Percentiles rank a stretch among this genome's conserved stretches.
Evolutionary conservation across 2,888 invertebrate genomes (phyloP).

Genomic region (Elysia crispata): DNA sequence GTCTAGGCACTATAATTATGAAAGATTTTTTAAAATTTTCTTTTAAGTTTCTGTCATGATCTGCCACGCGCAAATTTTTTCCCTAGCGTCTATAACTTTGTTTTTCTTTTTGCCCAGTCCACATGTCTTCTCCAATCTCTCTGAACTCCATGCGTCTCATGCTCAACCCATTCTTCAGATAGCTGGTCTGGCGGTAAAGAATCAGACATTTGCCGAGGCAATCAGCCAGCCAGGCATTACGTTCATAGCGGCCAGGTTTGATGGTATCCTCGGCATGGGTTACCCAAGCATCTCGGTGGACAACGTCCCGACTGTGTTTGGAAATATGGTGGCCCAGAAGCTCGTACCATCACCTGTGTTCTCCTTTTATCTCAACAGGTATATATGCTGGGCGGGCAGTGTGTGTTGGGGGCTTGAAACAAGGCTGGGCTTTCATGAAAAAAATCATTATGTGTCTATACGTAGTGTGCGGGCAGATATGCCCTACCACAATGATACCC

Average conservation of each 20-base stretch:
- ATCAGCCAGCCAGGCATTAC: constrained; percentile 93
- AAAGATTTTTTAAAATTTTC: too few species aligned
- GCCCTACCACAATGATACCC: too few species aligned
- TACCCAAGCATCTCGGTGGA: constrained; percentile 94
- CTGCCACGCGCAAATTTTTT: too few species aligned
- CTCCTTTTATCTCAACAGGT: constrained; percentile 95
- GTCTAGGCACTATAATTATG: too few species aligned
- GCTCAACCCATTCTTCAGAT: constrained; percentile 80
- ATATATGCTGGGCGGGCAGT: constrained; percentile 86
- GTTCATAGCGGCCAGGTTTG: constrained; percentile 99
- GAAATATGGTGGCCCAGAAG: constrained; percentile 90
- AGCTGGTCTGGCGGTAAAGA: constrained; percentile 85
- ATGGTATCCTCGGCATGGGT: constrained; percentile 96
- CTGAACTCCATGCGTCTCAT: too few species aligned
- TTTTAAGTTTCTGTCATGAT: too few species aligned
- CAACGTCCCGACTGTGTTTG: constrained; percentile 92
- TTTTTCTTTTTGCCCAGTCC: neutral
- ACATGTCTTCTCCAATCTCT: neutral
- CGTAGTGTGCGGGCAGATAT: too few species aligned
- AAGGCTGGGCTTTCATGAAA: too few species aligned
- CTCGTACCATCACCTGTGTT: constrained; percentile 85
- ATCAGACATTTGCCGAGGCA: constrained; percentile 97
- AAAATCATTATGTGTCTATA: too few species aligned
- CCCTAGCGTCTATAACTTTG: neutral
- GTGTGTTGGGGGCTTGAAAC: neutral